Percentiles rank a stretch among this genome's conserved stretches.
These are phyloP conservation scores for Chrysomallon squamiferum DNA, from an alignment of 1,140 invertebrate genomes.

Conservation along the genomic window DNA sequence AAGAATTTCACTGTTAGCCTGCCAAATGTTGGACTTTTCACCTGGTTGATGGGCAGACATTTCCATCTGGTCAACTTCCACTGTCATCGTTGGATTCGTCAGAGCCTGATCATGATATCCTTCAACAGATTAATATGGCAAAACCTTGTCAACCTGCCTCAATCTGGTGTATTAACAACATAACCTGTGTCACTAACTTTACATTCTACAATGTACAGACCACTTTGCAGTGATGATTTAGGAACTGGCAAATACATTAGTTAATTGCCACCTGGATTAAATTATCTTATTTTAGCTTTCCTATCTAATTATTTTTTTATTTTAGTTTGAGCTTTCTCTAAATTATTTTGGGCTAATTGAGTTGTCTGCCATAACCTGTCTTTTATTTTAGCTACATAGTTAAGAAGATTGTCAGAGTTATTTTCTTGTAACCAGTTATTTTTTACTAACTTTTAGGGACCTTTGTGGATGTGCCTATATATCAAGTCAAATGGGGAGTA, in stretches of 20 bases:
- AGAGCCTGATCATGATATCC: too few species aligned
- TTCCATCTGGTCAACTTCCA: not conserved
- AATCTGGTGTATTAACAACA: too few species aligned
- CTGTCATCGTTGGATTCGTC: too few species aligned
- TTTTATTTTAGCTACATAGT: constrained; percentile 22
- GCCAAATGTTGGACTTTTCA: not conserved
- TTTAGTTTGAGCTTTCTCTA: constrained; percentile 13
- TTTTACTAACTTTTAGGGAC: constrained; percentile 13
- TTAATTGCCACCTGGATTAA: too few species aligned
- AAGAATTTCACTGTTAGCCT: not conserved
- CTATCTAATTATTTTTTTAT: too few species aligned
- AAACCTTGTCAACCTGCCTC: too few species aligned
- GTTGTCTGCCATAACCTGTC: constrained; percentile 14
- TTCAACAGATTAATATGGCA: too few species aligned
- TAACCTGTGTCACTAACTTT: too few species aligned
- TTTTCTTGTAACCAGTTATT: constrained; percentile 11
- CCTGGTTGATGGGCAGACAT: not conserved
- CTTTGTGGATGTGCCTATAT: constrained; percentile 10
- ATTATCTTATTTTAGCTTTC: too few species aligned
- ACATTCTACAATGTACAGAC: too few species aligned
- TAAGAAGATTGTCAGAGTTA: constrained; percentile 7
- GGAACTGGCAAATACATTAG: too few species aligned
- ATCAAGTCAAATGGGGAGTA: constrained; percentile 23
- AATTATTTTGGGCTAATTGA: constrained; percentile 21
- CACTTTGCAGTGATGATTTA: too few species aligned